Evolutionary conservation across 2,113 vertebrate genomes (phyloP).

Genomic region (Pangasianodon gigas): DNA sequence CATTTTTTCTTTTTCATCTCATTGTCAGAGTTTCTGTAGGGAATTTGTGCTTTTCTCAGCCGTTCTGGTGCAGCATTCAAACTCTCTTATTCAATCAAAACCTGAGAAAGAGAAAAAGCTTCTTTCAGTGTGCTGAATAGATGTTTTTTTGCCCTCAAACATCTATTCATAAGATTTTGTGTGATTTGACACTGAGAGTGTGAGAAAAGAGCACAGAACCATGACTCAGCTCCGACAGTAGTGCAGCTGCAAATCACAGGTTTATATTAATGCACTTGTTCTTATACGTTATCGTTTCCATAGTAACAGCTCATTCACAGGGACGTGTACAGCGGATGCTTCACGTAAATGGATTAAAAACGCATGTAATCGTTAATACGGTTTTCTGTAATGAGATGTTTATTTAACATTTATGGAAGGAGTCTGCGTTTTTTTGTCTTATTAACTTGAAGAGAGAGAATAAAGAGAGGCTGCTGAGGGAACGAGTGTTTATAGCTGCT

Average conservation of each 20-base stretch:
- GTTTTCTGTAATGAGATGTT: neutral
- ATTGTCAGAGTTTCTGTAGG: neutral
- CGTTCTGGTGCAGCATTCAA: neutral
- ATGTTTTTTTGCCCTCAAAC: neutral
- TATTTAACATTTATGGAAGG: neutral
- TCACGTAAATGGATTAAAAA: neutral
- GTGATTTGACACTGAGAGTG: neutral
- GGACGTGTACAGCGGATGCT: neutral
- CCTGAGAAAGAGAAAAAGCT: neutral
- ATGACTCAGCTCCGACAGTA: neutral
- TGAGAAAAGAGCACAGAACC: neutral
- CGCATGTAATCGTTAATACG: neutral
- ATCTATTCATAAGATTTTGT: neutral
- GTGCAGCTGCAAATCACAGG: neutral
- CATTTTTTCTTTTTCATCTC: neutral
- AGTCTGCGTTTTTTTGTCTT: neutral
- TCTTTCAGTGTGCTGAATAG: neutral
- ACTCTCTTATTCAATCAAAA: neutral
- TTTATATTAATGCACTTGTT: neutral
- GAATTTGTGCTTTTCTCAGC: neutral
- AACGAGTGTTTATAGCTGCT: neutral
- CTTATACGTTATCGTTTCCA: neutral
- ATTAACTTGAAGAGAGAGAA: neutral
- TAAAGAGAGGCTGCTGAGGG: neutral
- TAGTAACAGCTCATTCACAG: neutral